Percentiles rank a stretch among this genome's conserved stretches.
phyloP scores from a whole-genome alignment of 2,888 invertebrate species.

The Meteorus colon region DNA sequence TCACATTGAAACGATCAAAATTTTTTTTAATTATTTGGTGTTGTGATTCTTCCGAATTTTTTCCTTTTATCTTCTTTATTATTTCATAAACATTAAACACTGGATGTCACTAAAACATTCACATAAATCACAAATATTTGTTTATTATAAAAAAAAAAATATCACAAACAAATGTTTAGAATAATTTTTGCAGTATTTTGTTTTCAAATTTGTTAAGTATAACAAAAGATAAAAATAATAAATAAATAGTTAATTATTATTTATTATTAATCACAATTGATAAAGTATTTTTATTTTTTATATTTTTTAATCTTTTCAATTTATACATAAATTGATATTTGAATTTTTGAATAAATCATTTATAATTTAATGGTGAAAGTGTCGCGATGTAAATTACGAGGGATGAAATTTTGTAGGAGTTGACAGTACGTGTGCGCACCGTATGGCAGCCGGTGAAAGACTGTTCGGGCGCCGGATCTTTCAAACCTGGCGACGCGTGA shows the following conservation, averaged over 20 bases:
- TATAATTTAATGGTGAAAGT: no score
- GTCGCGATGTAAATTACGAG: neutral
- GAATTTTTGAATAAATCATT: no score
- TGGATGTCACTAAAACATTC: neutral
- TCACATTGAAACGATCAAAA: neutral
- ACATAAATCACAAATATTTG: neutral
- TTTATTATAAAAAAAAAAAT: neutral
- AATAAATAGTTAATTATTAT: neutral
- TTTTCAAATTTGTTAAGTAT: no score
- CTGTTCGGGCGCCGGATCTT: constrained; percentile 61
- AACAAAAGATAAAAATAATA: neutral
- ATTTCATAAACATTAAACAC: neutral
- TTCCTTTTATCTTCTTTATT: neutral
- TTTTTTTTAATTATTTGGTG: no score
- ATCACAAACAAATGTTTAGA: neutral
- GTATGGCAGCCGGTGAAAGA: constrained; percentile 67
- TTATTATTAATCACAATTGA: neutral
- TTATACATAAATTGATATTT: neutral
- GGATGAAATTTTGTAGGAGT: neutral
- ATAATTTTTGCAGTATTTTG: no score
- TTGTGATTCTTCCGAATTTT: neutral
- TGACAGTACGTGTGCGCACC: constrained; percentile 50
- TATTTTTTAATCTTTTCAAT: neutral
- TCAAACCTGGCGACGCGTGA: constrained; percentile 63
- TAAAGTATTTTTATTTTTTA: no score